A percentile compares a stretch with the other conserved stretches of the same genome.
phyloP scores from a whole-genome alignment of 2,888 invertebrate genomes.

The Heteropelma amictum region DNA sequence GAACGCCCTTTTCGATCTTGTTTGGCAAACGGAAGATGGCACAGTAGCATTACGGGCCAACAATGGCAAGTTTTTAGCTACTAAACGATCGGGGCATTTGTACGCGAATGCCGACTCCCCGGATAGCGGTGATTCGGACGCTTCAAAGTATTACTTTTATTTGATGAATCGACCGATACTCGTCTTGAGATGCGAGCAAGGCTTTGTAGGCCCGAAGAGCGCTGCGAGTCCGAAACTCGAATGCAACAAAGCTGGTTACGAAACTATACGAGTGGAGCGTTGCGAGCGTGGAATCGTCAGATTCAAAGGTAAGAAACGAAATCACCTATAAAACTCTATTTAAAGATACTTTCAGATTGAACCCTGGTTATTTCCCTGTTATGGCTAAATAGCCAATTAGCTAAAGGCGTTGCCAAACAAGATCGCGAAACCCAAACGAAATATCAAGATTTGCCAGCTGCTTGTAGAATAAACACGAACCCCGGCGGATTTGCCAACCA shows the following conservation, averaged over 20 bases:
- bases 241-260: conserved; percentile 97
- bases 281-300: conserved; percentile 93
- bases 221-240: conserved; percentile 89
- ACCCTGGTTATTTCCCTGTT: too few relatives aligned
- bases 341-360: too few relatives aligned
- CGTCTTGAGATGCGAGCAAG: conserved; percentile 96
- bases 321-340: background rate
- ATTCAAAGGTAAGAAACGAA: conserved; percentile 86
- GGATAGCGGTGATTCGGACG: conserved; percentile 84
- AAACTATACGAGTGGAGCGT: conserved; percentile 94
- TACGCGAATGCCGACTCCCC: conserved; percentile 89
- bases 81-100: conserved; percentile 96
- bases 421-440: too few relatives aligned
- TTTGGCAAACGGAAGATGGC: conserved; percentile 93
- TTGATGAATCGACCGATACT: conserved; percentile 96
- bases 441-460: too few relatives aligned
- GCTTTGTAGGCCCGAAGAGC: conserved; percentile 95
- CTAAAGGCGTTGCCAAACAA: too few relatives aligned
- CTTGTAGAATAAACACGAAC: too few relatives aligned
- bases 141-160: conserved; percentile 96
- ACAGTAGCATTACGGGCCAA: conserved; percentile 94
- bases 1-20: conserved; percentile 94
- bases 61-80: conserved; percentile 95
- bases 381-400: too few relatives aligned
- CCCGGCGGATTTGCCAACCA: too few relatives aligned